These are phyloP conservation scores for Pachydiplax longipennis DNA, from an alignment of 2,888 invertebrate genomes.

Conservation along the genomic window DNA sequence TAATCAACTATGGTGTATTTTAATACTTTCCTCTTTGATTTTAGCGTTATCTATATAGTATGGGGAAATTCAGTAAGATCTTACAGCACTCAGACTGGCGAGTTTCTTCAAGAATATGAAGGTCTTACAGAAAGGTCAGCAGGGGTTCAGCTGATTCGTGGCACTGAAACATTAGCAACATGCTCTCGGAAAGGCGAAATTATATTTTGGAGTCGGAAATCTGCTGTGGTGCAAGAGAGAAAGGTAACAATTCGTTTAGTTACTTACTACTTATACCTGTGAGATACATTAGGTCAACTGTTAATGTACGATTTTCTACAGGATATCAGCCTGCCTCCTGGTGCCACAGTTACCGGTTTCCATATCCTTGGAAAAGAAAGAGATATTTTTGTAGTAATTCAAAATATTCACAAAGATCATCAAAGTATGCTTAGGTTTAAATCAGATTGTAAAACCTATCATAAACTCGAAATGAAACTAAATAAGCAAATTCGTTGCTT, in stretches of 20 bases:
- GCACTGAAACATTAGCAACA: constrained; percentile 62
- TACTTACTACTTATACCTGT: neutral
- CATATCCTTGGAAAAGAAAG: constrained; percentile 32
- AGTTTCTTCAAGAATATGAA: constrained; percentile 66
- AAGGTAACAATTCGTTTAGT: constrained; percentile 57
- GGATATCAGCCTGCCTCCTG: neutral
- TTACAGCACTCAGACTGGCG: constrained; percentile 71
- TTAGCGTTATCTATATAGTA: constrained; percentile 69
- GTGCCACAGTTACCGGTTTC: constrained; percentile 47
- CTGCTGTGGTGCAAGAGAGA: constrained; percentile 62
- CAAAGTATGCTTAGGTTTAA: neutral
- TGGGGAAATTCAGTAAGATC: constrained; percentile 68
- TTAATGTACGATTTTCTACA: neutral
- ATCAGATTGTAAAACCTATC: neutral
- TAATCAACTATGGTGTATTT: neutral
- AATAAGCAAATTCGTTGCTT: neutral
- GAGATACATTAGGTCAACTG: neutral
- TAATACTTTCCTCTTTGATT: constrained; percentile 51
- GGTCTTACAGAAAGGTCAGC: constrained; percentile 64
- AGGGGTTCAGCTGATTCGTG: constrained; percentile 61
- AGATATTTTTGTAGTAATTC: constrained; percentile 11
- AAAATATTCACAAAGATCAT: neutral
- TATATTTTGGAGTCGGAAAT: constrained; percentile 65
- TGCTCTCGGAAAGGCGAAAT: constrained; percentile 67
- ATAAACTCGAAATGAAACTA: neutral